These are phyloP conservation scores for Mirza zaza DNA, from an alignment of 2,113 vertebrate genomes.

Conservation along the genomic window DNA sequence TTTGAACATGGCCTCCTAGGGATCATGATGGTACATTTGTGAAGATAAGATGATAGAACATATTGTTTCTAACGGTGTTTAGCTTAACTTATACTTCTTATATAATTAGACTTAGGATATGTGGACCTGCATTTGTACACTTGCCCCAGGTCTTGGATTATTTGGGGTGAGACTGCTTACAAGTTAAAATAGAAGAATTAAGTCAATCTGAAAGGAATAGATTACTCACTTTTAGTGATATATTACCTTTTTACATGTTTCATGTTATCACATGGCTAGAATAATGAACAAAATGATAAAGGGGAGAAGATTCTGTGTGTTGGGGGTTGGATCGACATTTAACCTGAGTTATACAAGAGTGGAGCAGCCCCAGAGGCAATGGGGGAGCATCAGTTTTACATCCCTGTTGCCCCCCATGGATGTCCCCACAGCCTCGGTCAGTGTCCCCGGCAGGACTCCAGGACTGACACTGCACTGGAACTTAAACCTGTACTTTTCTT, in stretches of 20 bases:
- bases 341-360: not conserved
- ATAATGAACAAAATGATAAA: not conserved
- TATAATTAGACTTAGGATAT: not conserved
- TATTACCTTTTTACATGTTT: not conserved
- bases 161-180: not conserved
- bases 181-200: not conserved
- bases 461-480: no score
- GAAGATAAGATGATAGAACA: not conserved
- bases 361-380: fast-evolving
- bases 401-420: no score
- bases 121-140: not conserved
- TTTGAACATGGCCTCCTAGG: not conserved
- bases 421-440: not conserved
- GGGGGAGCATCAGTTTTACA: not conserved
- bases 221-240: not conserved
- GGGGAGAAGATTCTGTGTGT: not conserved
- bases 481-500: not conserved
- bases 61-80: not conserved
- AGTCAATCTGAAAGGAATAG: not conserved
- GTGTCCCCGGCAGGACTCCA: not conserved
- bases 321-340: not conserved
- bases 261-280: not conserved
- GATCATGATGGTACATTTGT: not conserved
- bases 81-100: not conserved
- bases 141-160: not conserved